Base-by-base conservation (phyloP, 2,888 invertebrate genomes). In the Cecidostiba fungosa region DNA sequence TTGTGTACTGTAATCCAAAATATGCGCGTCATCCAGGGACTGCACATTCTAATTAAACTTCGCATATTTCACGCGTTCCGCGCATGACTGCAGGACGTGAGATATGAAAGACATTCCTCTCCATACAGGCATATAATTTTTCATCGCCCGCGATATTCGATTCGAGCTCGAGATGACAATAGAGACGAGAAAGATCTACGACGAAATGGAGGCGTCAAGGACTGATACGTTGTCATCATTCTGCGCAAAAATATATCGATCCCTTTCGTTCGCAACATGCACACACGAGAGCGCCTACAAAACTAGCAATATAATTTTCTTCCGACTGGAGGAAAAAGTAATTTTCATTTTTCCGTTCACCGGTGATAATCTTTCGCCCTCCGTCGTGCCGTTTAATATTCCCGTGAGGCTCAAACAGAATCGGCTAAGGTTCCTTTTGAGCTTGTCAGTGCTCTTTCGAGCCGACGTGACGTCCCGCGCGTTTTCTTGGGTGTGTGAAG, bases 91-190 rank as follows among this genome's bases (percentile, higher is more conserved):
- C n/a, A n/a, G n/a, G 23, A 23, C 23, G 3, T 12, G 5, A 19
- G 23, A 39, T 39, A 39, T 62, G 59, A 36, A 77, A 59, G 36
- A 1, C n/a, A 76, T 76, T 54, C 29, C 3, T 26, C 66, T 26
- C 29, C 29, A 66, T 26, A 16, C 47, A 10, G 29, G 54, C 19
- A n/a, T n/a, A 54, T 32, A 76, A 76, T 50, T 76, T 76, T 76
- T 76, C 54, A 50, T 26, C 54, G 54, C 19, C 50, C 12, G 6
- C 12, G 6, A 1, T 10, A 23, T 77, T 59, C 29, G 69, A 69
- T 69, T 69, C 23, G 19, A 2, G n/a, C 16, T 6, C 1, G 47
- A 29, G 76, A 16, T 19, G 54, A 43, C 47, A 26, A 29, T 50
- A 16, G 76, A 19, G 19, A 29, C 23, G 47, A 12, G 54, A n/a